These are phyloP conservation scores for Lithosia quadra DNA, from an alignment of 2,888 invertebrate species.

Conservation along the genomic window DNA sequence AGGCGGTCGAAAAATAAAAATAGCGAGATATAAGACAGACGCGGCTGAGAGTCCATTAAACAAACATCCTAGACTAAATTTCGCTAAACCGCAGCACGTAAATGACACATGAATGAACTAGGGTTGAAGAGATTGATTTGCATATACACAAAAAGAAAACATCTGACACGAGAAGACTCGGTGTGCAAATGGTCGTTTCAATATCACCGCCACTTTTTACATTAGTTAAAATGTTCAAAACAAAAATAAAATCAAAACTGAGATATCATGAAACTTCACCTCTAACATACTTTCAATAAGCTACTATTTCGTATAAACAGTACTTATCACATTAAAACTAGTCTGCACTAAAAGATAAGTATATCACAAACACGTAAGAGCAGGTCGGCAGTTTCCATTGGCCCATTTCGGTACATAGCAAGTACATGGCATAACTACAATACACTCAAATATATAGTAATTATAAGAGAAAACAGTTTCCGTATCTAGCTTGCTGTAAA, in stretches of 20 bases:
- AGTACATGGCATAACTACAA: slow-evolving; percentile 56
- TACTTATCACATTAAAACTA: slow-evolving; percentile 38
- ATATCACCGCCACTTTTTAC: slow-evolving; percentile 30
- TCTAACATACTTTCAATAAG: slow-evolving; percentile 39
- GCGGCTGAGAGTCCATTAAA: slow-evolving; percentile 36
- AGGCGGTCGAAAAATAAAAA: slow-evolving; percentile 44
- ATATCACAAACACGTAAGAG: slow-evolving; percentile 44
- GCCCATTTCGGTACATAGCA: slow-evolving; percentile 59
- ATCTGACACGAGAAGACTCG: slow-evolving; percentile 39
- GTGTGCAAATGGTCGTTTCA: slow-evolving; percentile 31
- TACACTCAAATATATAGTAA: slow-evolving; percentile 50
- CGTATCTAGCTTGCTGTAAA: slow-evolving; percentile 62
- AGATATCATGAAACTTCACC: too few relatives aligned
- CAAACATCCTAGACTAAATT: slow-evolving; percentile 36
- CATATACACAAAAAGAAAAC: slow-evolving; percentile 51
- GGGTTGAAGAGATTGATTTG: slow-evolving; percentile 49
- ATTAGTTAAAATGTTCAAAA: slow-evolving; percentile 20
- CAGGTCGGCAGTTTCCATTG: slow-evolving; percentile 65
- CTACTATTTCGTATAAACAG: slow-evolving; percentile 32
- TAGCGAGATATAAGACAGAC: slow-evolving; percentile 53
- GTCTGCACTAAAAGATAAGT: slow-evolving; percentile 45
- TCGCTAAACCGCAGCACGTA: slow-evolving; percentile 38
- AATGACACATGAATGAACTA: slow-evolving; percentile 60
- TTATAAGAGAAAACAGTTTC: slow-evolving; percentile 63
- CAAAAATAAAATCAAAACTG: slow-evolving; percentile 29